phyloP scores from a whole-genome alignment of 2,113 vertebrate genomes.

The Arvicanthis niloticus region DNA sequence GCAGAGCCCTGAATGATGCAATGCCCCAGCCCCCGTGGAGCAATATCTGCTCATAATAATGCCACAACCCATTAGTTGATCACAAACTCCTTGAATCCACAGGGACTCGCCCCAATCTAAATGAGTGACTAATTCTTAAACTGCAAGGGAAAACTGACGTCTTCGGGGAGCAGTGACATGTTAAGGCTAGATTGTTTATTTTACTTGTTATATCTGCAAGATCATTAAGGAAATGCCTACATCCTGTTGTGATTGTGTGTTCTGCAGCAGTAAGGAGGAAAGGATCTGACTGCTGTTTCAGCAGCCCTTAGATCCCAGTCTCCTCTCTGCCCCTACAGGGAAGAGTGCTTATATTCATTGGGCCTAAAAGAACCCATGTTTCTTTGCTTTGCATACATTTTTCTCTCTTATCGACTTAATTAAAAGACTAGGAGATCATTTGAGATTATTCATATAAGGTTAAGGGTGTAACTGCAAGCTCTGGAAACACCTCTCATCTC shows the following conservation, averaged over 20 bases:
- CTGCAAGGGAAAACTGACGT: constrained; percentile 75
- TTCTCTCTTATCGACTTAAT: background rate
- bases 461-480: constrained; percentile 4
- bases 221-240: constrained; percentile 86
- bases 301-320: background rate
- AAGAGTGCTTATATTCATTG: background rate
- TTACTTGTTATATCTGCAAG: constrained; percentile 79
- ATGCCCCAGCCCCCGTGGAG: constrained; percentile 77
- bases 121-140: constrained; percentile 83
- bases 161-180: constrained; percentile 78
- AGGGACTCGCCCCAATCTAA: constrained; percentile 81
- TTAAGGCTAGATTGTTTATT: constrained; percentile 84
- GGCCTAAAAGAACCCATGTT: background rate
- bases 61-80: constrained; percentile 81
- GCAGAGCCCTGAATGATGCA: constrained; percentile 81
- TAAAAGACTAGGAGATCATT: constrained; percentile 23
- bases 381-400: constrained; percentile 35
- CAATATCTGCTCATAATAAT: constrained; percentile 75
- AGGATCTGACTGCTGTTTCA: background rate
- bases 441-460: constrained; percentile 6
- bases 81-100: constrained; percentile 67
- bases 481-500: constrained; percentile 19
- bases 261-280: constrained; percentile 57
- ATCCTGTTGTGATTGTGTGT: constrained; percentile 76
- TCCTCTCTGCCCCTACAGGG: background rate